Percentiles rank a stretch among this genome's conserved stretches.
phyloP scores from a whole-genome alignment of 2,888 invertebrate genomes.

The Antitype chi region DNA sequence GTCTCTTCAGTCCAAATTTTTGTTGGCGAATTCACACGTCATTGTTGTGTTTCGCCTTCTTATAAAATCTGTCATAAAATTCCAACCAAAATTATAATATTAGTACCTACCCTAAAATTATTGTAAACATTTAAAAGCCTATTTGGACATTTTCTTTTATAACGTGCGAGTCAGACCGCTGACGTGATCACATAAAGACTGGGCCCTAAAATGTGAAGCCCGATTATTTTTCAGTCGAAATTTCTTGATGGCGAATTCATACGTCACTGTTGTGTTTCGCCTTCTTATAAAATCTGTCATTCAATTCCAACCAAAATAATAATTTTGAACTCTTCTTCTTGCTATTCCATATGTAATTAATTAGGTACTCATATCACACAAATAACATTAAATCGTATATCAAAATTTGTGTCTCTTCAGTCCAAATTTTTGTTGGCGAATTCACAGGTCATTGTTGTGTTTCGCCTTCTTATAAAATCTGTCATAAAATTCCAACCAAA shows the following conservation, averaged over 20 bases:
- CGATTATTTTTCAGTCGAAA: neutral
- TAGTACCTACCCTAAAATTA: neutral
- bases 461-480: neutral
- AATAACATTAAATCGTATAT: neutral
- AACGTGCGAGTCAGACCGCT: constrained; percentile 51
- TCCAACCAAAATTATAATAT: neutral
- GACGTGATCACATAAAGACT: constrained; percentile 16
- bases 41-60: neutral
- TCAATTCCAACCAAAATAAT: neutral
- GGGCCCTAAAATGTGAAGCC: constrained; percentile 26
- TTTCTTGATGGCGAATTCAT: neutral
- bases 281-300: neutral
- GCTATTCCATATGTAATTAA: neutral
- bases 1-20: neutral
- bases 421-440: neutral
- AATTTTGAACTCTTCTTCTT: neutral
- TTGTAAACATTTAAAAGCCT: constrained; percentile 27
- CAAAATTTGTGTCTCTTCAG: neutral
- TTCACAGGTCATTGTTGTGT: neutral
- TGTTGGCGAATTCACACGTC: neutral
- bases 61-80: neutral
- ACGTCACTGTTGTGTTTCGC: neutral
- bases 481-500: neutral
- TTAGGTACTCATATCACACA: neutral
- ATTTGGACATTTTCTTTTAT: neutral